Percentiles rank a stretch among this genome's conserved stretches.
phyloP scores from a whole-genome alignment of 2,888 invertebrate species.

The Endotricha flammealis region DNA sequence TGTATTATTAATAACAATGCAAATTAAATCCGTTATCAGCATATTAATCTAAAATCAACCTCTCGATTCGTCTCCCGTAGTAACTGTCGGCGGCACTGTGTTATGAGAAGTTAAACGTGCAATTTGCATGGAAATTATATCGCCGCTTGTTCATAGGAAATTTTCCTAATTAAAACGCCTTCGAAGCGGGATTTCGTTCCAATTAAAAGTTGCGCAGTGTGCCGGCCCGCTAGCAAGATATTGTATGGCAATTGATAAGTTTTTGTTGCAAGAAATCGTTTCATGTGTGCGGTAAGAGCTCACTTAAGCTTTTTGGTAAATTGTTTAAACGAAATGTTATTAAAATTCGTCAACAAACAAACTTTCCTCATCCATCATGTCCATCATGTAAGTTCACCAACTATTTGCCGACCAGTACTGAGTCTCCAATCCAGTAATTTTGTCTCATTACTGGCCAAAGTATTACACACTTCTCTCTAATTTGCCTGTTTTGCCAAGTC shows the following conservation, averaged over 20 bases:
- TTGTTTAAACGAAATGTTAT: too few species aligned
- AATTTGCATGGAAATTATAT: slow-evolving; percentile 78
- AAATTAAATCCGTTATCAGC: slow-evolving; percentile 24
- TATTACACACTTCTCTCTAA: too few species aligned
- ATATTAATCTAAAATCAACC: slow-evolving; percentile 46
- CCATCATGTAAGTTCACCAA: too few species aligned
- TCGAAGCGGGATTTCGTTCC: slow-evolving; percentile 69
- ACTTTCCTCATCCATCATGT: too few species aligned
- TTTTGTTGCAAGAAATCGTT: not conserved
- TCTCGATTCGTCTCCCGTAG: slow-evolving; percentile 33
- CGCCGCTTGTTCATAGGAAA: slow-evolving; percentile 72
- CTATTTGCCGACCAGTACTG: too few species aligned
- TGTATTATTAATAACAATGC: slow-evolving; percentile 2
- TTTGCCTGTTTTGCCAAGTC: too few species aligned
- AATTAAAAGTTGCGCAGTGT: slow-evolving; percentile 71
- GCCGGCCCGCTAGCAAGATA: slow-evolving; percentile 27
- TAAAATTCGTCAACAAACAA: too few species aligned
- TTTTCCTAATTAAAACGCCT: slow-evolving; percentile 77
- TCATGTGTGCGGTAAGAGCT: too few species aligned
- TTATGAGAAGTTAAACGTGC: slow-evolving; percentile 71
- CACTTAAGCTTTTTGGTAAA: too few species aligned
- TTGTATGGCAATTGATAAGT: slow-evolving; percentile 46
- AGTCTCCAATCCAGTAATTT: too few species aligned
- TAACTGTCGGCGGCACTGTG: slow-evolving; percentile 29
- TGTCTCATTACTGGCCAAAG: too few species aligned